A percentile compares a stretch with the other conserved stretches of the same genome.
phyloP scores from a whole-genome alignment of 2,888 invertebrate genomes.

The Trichopoda pennipes region DNA sequence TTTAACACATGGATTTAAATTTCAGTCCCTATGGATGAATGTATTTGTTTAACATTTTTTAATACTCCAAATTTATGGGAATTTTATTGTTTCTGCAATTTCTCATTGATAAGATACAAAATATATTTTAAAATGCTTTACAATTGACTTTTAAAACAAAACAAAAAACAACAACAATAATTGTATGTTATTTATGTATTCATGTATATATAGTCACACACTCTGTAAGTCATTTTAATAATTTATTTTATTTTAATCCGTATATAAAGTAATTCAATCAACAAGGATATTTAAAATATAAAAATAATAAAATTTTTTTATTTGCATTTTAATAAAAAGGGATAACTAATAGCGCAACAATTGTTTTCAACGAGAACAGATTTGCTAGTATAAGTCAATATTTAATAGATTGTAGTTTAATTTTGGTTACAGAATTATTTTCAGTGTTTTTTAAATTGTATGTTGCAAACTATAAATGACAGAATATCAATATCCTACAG shows the following conservation, averaged over 20 bases:
- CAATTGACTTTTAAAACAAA: slow-evolving; percentile 32
- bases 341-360: too few relatives aligned
- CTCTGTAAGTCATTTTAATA: slow-evolving; percentile 15
- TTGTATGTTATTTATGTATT: slow-evolving; percentile 9
- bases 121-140: slow-evolving; percentile 53
- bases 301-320: background rate
- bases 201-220: background rate
- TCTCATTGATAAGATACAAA: slow-evolving; percentile 47
- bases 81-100: slow-evolving; percentile 57
- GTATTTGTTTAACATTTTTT: background rate
- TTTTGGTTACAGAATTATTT: too few relatives aligned
- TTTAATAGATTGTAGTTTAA: too few relatives aligned
- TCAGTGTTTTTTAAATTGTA: too few relatives aligned
- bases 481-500: too few relatives aligned
- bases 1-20: slow-evolving; percentile 24
- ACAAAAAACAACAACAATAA: too few relatives aligned
- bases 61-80: slow-evolving; percentile 41
- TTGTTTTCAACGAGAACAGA: too few relatives aligned
- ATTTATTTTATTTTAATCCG: slow-evolving; percentile 37
- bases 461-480: too few relatives aligned
- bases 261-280: slow-evolving; percentile 44
- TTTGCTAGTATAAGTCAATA: too few relatives aligned
- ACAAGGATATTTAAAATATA: background rate
- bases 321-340: background rate
- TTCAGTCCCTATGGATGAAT: background rate